A percentile compares a stretch with the other conserved stretches of the same genome.
Evolutionary conservation across 2,113 vertebrate genomes (phyloP).

Genomic region (Mesoclemmys tuberculata): DNA sequence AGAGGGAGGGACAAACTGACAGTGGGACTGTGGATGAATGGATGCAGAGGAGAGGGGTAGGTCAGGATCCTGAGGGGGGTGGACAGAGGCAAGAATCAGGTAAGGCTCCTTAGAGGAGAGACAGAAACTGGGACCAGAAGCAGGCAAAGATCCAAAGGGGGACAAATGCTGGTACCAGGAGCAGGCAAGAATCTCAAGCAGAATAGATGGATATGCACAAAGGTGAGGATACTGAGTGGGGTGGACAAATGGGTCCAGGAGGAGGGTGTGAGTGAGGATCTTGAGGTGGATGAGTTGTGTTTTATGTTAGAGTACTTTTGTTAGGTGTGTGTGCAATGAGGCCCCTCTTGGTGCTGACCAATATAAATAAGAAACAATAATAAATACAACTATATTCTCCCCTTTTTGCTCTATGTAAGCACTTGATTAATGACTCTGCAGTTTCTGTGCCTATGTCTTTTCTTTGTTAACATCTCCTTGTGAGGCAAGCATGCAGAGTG

Average conservation of each 20-base stretch:
- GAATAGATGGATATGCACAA: neutral
- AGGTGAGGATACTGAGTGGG: neutral
- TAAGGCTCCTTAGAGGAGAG: neutral
- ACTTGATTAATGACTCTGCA: neutral
- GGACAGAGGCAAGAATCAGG: neutral
- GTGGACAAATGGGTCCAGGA: neutral
- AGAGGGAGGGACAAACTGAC: neutral
- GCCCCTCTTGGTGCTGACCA: conserved; percentile 1
- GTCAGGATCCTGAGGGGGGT: neutral
- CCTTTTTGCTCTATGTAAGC: neutral
- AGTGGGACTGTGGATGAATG: neutral
- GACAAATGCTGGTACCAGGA: neutral
- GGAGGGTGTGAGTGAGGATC: neutral
- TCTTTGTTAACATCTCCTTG: neutral
- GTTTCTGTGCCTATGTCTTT: neutral
- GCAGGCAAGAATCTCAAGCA: neutral
- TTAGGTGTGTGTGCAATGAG: neutral
- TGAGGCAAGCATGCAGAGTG: neutral
- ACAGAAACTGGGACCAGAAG: neutral
- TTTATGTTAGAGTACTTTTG: neutral
- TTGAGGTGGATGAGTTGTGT: neutral
- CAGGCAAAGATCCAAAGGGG: neutral
- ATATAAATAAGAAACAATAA: neutral
- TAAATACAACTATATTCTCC: neutral
- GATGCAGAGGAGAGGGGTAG: neutral